Base-by-base conservation (phyloP, 2,113 vertebrate species). In the Mormyrus lacerda region DNA sequence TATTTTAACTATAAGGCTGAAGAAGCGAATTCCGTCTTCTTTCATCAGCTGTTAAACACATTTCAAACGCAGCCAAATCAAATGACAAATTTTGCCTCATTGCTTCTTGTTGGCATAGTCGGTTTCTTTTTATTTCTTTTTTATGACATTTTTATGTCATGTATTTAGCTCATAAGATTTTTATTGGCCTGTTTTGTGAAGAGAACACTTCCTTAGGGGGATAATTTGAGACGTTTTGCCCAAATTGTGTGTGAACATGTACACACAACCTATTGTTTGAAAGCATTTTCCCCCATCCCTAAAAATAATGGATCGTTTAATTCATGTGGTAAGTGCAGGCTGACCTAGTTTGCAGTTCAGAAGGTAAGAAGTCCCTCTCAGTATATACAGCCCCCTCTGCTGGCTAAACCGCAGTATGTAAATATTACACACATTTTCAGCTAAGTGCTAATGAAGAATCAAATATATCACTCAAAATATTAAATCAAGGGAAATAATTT, bases 171-270 rank as follows among this genome's bases (percentile, higher is more conserved):
- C 53, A 55, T 88, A 50, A 55, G 55, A 31, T 88, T 86, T 47
- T 44, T 58, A 61, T 88, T 76, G 58, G 35, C 24, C 42, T 88
- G 65, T 89, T 86, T 89, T 89, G n/a, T 39, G 61, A 86, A 85
- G 50, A 24, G 44, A 50, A 48, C 53, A 61, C 58, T 65, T 89
- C 91, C 91, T 87, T 69, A 88, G 45, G 69, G 61, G 24, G 86
- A 73, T 89, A 84, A 90, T 90, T 89, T 88, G 85, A 89, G 88
- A 91, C 87, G 65, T 89, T 90, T 89, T 89, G 87, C 31, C 31
- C 51, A 90, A 89, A 90, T 91, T 91, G 87, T 89, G 89, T 83
- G 84, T 86, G 88, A 91, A 92, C 91, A 90, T 92, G 89, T 91
- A 90, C 53, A 31, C 91, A 89, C 89, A 91, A 85, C 87, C 83